Conservation (phyloP, 2,113 vertebrate species). For the Menidia beryllina region DNA sequence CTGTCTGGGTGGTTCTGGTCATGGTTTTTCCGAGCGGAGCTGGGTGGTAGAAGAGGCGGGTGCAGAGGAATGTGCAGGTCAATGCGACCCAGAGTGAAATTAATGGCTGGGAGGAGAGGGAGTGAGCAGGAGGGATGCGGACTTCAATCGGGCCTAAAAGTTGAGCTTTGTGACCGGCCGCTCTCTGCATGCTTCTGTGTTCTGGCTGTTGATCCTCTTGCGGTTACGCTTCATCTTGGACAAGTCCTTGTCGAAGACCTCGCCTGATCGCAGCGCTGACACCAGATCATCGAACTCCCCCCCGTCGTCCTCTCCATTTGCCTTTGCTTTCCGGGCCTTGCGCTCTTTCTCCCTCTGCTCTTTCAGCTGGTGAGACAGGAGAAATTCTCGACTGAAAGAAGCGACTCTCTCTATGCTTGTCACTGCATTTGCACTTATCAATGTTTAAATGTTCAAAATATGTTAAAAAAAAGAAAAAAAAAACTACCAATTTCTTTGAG, state of each 20-base stretch:
- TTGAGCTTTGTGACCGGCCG: conserved; percentile 96
- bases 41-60: conserved; percentile 50
- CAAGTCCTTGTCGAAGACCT: conserved; percentile 99
- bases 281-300: conserved; percentile 98
- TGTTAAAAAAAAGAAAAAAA: too few relatives aligned
- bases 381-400: background rate
- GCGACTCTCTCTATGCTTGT: background rate
- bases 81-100: conserved; percentile 31
- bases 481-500: too few relatives aligned
- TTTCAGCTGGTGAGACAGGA: conserved; percentile 85
- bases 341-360: conserved; percentile 95
- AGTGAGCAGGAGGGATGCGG: background rate
- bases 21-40: conserved; percentile 33
- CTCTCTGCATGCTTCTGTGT: conserved; percentile 89
- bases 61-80: conserved; percentile 66
- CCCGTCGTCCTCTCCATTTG: conserved; percentile 92
- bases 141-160: conserved; percentile 81
- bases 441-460: too few relatives aligned
- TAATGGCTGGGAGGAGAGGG: background rate
- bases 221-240: conserved; percentile 98
- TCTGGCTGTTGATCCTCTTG: conserved; percentile 92
- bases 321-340: conserved; percentile 92
- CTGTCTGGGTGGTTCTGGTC: conserved; percentile 44
- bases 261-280: conserved; percentile 93
- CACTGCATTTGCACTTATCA: too few relatives aligned